Evolutionary conservation across 2,113 vertebrate genomes (phyloP), one percentile per base, ranked within the genome.

Genomic region (Nansenia antarctica): DNA sequence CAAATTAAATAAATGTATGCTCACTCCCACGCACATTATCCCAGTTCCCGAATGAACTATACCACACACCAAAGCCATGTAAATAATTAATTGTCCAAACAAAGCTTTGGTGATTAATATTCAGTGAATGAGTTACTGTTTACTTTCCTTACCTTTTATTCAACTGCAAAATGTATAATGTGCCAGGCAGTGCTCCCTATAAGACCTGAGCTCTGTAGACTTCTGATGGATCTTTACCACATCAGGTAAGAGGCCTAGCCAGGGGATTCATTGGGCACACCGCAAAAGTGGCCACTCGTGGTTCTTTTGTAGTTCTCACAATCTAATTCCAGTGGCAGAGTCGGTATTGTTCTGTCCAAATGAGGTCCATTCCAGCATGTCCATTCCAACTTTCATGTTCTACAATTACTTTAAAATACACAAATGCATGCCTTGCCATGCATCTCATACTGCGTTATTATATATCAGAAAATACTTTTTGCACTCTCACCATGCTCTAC

Each of bases 61-160:
- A 60, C 39, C 24, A 15, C 74, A 34, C 55, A 27, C 39, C 49
- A 59, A 29, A 55, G 54, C 35, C 58, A 42, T 42, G 65, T 69
- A 65, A 77, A 82, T 77, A 61, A 80, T 77, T 82, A 69, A 82
- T 82, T 69, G 71, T 73, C 54, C 60, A 58, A 52, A 73, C 62
- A 76, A 66, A 69, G 37, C 76, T 68, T 66, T 14, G 24, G 65
- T 65, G 49, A 77, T 80, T 83, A 69, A 77, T 83, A 64, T 77
- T 78, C 77, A 69, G 65, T 67, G 60, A 73, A 62, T 69, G 72
- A 69, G 60, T 69, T 64, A 32, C 45, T 72, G 68, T 74, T 72
- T 72, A 74, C 65, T 26, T 64, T 62, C 69, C 66, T 65, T 60
- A 72, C 49, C 60, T 75, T 71, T 67, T 35, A 52, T 67, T 55